Conservation (phyloP, 2,113 vertebrate species). For the Riparia riparia region DNA sequence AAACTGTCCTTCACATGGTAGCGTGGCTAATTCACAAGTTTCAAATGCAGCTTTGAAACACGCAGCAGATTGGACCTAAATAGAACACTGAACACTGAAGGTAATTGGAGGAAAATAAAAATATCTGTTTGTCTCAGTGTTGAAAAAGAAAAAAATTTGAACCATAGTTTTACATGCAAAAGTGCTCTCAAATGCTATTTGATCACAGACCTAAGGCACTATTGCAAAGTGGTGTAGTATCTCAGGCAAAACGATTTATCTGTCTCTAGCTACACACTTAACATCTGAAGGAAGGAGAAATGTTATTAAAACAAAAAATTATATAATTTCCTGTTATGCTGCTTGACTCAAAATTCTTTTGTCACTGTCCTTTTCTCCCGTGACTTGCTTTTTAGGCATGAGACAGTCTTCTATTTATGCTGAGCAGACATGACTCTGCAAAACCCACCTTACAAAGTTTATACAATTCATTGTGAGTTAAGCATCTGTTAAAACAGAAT, state of each 20-base stretch:
- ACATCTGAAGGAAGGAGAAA: not conserved
- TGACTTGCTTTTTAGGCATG: not conserved
- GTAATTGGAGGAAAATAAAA: not conserved
- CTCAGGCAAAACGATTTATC: not conserved
- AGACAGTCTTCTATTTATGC: not conserved
- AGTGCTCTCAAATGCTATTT: not conserved
- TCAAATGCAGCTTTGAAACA: conserved; percentile 14
- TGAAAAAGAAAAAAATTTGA: not conserved
- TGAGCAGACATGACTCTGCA: not conserved
- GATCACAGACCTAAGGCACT: not conserved
- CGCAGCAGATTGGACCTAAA: not conserved
- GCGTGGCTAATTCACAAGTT: not conserved
- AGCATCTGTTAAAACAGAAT: not conserved
- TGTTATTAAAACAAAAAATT: not conserved
- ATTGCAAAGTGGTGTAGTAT: not conserved
- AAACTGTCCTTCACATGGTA: not conserved
- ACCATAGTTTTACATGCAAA: not conserved
- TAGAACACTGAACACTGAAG: not conserved
- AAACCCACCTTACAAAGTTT: conserved; percentile 6
- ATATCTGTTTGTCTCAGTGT: not conserved
- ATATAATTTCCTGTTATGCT: not conserved
- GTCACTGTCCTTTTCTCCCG: not conserved
- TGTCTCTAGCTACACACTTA: not conserved
- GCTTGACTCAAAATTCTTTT: not conserved
- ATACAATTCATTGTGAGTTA: not conserved